phyloP scores from a whole-genome alignment of 2,113 vertebrate genomes.

The Thryonomys swinderianus region DNA sequence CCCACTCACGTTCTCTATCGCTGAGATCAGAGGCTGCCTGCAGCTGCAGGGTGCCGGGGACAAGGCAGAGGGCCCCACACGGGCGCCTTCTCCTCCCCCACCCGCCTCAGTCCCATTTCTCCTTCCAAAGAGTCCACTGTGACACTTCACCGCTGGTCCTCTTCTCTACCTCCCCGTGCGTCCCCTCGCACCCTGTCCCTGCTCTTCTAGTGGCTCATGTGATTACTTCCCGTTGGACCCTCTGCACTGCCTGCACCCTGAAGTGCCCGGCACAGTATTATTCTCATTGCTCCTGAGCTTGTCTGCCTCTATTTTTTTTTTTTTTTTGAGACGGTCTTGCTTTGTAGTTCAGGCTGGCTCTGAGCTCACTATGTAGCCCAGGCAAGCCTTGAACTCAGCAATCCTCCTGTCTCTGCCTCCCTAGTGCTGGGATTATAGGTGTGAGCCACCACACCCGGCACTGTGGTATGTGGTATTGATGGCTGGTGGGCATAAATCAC shows the following conservation, averaged over 20 bases:
- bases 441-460: too few species aligned
- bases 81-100: rapidly evolving
- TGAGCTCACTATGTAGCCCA: too few species aligned
- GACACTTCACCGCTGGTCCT: not conserved
- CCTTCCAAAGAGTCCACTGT: not conserved
- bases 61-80: not conserved
- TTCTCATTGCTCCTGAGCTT: not conserved
- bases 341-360: too few species aligned
- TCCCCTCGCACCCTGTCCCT: not conserved
- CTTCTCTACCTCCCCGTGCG: not conserved
- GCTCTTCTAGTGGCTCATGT: not conserved
- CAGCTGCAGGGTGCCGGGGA: not conserved
- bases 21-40: not conserved
- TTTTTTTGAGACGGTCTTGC: too few species aligned
- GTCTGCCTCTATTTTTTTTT: not conserved
- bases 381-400: too few species aligned
- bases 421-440: too few species aligned
- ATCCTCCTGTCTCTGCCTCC: too few species aligned
- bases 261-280: not conserved
- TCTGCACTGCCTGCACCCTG: not conserved
- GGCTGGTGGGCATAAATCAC: too few species aligned
- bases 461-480: too few species aligned
- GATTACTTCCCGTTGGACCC: not conserved
- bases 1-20: not conserved
- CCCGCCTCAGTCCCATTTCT: not conserved